phyloP scores from a whole-genome alignment of 2,113 vertebrate genomes.

The Corythoichthys intestinalis region DNA sequence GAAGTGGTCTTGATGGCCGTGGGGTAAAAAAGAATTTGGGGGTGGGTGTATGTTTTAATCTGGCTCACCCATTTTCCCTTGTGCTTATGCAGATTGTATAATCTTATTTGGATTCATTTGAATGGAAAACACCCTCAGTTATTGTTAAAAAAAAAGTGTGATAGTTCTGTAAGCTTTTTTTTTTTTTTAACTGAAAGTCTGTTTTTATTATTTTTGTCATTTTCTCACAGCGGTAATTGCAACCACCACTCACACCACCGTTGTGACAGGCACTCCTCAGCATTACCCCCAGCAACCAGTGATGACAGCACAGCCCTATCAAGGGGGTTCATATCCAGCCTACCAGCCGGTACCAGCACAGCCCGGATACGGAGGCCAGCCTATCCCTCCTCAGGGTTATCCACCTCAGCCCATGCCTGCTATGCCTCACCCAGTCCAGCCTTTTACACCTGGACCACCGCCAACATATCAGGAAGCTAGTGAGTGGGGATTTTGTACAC shows the following conservation, averaged over 20 bases:
- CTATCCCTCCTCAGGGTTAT: constrained; percentile 48
- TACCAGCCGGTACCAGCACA: constrained; percentile 81
- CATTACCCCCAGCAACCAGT: constrained; percentile 74
- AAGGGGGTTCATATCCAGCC: constrained; percentile 69
- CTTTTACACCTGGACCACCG: constrained; percentile 74
- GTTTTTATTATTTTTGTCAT: constrained; percentile 8
- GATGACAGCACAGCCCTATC: constrained; percentile 61
- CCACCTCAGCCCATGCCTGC: constrained; percentile 66
- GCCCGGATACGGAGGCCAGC: constrained; percentile 57
- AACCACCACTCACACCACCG: constrained; percentile 75
- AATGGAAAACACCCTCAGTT: background rate
- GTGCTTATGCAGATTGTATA: background rate
- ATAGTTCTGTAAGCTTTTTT: background rate
- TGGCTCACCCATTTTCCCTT: background rate
- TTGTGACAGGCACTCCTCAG: constrained; percentile 69
- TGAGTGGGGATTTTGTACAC: constrained; percentile 39
- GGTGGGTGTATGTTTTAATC: background rate
- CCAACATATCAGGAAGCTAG: constrained; percentile 84
- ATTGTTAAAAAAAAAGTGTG: background rate
- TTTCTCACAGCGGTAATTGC: constrained; percentile 75
- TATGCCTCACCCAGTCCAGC: constrained; percentile 66
- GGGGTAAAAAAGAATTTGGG: background rate
- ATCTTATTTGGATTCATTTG: background rate
- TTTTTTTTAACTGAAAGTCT: background rate
- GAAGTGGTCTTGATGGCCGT: constrained; percentile 48